Evolutionary conservation across 2,113 vertebrate species (phyloP).

Genomic region (Parus major): DNA sequence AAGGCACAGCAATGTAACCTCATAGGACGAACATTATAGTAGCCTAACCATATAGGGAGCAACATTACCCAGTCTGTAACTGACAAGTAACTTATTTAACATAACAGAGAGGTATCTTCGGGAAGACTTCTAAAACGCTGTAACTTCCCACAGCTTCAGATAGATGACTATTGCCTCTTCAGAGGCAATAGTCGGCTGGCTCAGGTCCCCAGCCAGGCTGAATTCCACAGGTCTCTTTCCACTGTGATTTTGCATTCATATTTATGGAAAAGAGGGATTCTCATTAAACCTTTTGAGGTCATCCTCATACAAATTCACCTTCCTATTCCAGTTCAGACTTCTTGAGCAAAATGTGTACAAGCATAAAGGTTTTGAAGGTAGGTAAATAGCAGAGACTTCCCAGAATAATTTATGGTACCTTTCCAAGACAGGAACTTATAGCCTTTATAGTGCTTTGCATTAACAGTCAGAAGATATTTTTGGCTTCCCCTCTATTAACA

Average conservation of each 20-base stretch:
- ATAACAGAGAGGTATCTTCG: too few relatives aligned
- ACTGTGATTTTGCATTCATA: neutral
- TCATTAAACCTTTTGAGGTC: neutral
- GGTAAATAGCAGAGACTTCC: neutral
- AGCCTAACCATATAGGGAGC: too few relatives aligned
- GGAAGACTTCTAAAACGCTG: too few relatives aligned
- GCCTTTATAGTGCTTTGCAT: neutral
- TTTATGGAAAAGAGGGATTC: neutral
- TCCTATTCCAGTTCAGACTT: neutral
- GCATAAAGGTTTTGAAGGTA: neutral
- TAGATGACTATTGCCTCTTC: too few relatives aligned
- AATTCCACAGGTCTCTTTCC: neutral
- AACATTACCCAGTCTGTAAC: too few relatives aligned
- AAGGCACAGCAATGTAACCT: too few relatives aligned
- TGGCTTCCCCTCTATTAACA: neutral
- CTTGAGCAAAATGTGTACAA: neutral
- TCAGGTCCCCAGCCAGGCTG: too few relatives aligned
- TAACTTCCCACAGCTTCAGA: too few relatives aligned
- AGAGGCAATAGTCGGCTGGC: too few relatives aligned
- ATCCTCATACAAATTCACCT: neutral
- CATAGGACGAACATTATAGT: too few relatives aligned
- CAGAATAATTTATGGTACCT: neutral
- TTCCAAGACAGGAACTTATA: neutral
- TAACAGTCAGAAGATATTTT: neutral
- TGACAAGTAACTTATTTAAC: too few relatives aligned